Percentiles rank a stretch among this genome's conserved stretches.
Evolutionary conservation across 2,113 vertebrate species (phyloP).

Genomic region (Anser cygnoides): DNA sequence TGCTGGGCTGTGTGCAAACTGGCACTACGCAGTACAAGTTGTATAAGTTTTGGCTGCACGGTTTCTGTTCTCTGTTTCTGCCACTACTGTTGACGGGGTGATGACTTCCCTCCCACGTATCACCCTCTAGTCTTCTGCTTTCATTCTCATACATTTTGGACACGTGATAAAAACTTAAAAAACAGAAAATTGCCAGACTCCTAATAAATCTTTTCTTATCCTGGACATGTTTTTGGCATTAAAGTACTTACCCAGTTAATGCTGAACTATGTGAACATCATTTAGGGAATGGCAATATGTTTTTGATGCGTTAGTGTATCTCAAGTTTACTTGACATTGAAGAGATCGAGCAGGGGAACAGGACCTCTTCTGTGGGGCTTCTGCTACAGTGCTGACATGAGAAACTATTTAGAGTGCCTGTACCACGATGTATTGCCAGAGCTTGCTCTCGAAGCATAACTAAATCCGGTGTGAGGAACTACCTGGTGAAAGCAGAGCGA

Average conservation of each 20-base stretch:
- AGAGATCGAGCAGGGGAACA: not conserved
- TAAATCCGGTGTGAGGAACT: not conserved
- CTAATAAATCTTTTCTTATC: not conserved
- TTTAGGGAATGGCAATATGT: not conserved
- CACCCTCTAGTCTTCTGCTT: not conserved
- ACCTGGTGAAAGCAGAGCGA: not conserved
- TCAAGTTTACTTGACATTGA: not conserved
- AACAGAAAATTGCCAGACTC: not conserved
- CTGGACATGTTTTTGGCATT: not conserved
- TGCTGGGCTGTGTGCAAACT: not conserved
- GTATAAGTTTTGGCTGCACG: not conserved
- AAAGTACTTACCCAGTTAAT: not conserved
- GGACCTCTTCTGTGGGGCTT: fast-evolving
- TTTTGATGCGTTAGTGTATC: not conserved
- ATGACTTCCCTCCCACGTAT: not conserved
- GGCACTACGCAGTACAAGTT: not conserved
- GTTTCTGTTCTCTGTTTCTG: not conserved
- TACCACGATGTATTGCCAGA: not conserved
- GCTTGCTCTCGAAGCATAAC: not conserved
- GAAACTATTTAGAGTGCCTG: not conserved
- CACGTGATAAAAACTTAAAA: not conserved
- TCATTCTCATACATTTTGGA: not conserved
- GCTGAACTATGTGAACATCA: not conserved
- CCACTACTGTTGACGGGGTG: not conserved
- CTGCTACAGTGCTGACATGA: not conserved